Evolutionary conservation across 2,797 vertebrate genomes (phyloP), one percentile per base, ranked within the genome.

Genomic region (Poecile montanus): DNA sequence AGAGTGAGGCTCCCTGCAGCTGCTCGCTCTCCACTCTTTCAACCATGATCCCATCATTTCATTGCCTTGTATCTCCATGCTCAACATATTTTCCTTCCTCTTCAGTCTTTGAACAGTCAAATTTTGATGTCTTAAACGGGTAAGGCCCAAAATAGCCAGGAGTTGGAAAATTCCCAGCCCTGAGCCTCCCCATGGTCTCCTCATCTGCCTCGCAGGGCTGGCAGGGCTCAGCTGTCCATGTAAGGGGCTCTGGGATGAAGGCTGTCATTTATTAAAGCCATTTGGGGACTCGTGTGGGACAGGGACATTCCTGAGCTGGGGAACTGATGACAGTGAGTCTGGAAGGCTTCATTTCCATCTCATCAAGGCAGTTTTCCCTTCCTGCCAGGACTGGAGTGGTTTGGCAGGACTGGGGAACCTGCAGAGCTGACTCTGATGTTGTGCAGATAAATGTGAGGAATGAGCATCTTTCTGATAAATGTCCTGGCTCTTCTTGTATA

Each of bases 221-320:
- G 74, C 58, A 13, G 27, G 0, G 58, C 78, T 93, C 78, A 22
- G 63, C 78, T 94, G 50, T 3, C 94, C 93, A 26, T 89, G 91
- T 75, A 93, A 95, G 66, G 93, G 89, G 3, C 36, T 53, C 0
- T 3, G 73, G 89, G 82, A 83, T 70, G 85, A 89, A 80, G 82
- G 45, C 74, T 94, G 83, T 76, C 80, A 21, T 74, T 97, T 85
- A 94, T 97, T 95, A 92, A 92, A 95, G 79, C 87, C 89, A n/a
- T 71, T 18, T 83, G 94, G 78, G 85, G 62, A 65, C 53, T 79
- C 0, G 1, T 92, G 88, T 86, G 71, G 22, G 74, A 66, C 63
- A 60, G 26, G 68, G 72, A 86, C 82, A 66, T 96, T 94, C 79
- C 76, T 88, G 76, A 93, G 54, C 5, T 60, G 73, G 63, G 81